Conservation (phyloP, 1,140 invertebrate genomes). For the Aradophagus sp. region DNA sequence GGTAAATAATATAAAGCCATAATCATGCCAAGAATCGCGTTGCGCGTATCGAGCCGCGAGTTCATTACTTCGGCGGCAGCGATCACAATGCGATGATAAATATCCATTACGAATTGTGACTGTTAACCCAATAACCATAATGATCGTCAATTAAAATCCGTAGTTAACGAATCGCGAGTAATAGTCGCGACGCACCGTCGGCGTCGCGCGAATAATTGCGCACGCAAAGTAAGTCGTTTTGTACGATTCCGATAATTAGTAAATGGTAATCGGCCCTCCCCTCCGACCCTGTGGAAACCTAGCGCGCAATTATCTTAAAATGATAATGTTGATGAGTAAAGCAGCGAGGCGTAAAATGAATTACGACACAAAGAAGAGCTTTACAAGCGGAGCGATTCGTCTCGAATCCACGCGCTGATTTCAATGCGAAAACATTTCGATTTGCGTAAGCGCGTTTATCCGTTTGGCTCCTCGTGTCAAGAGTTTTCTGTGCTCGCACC, state of each 20-base stretch:
- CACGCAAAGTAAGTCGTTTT: conserved; percentile 9
- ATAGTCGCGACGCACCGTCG: conserved; percentile 31
- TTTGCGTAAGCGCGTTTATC: conserved; percentile 28
- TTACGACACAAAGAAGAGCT: conserved; percentile 33
- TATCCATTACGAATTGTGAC: conserved; percentile 3
- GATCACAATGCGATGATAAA: conserved; percentile 16
- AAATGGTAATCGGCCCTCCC: conserved; percentile 33
- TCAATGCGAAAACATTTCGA: conserved; percentile 42
- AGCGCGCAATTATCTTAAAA: conserved; percentile 45
- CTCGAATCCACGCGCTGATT: conserved; percentile 17
- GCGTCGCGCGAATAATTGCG: conserved; percentile 20
- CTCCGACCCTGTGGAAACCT: conserved; percentile 8
- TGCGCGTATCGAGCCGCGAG: too few relatives aligned
- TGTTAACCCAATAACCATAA: conserved; percentile 11
- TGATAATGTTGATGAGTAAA: conserved; percentile 48
- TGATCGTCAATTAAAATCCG: conserved; percentile 27
- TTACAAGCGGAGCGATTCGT: conserved; percentile 27
- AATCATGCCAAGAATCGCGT: too few relatives aligned
- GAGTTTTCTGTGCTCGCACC: conserved; percentile 25
- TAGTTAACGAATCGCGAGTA: conserved; percentile 25
- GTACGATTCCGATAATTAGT: conserved; percentile 28
- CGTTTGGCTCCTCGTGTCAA: conserved; percentile 28
- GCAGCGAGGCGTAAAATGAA: conserved; percentile 40
- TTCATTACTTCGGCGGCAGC: conserved; percentile 1
- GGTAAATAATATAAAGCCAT: too few relatives aligned